Conservation (phyloP, 2,797 vertebrate species). For the Odontamblyopus lacepedii region DNA sequence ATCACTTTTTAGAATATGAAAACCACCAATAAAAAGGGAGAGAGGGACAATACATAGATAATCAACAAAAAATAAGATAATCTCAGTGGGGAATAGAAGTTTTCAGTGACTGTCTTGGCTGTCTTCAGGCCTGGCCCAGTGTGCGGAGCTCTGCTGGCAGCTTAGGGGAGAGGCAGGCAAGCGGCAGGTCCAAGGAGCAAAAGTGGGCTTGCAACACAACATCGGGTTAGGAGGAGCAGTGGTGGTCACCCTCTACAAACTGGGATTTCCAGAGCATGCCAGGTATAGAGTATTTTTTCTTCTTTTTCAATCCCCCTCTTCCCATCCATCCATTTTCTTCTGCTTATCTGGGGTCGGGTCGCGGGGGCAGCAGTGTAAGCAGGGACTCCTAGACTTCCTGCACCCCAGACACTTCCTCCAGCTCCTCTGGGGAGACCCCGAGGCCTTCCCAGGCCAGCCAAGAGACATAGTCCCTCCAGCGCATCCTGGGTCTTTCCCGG, state of each 20-base stretch:
- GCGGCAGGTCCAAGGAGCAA: constrained; percentile 89
- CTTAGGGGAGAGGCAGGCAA: constrained; percentile 87
- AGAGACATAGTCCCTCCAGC: too few species aligned
- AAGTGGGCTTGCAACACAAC: constrained; percentile 94
- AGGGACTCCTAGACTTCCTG: too few species aligned
- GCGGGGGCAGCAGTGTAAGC: too few species aligned
- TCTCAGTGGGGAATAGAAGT: background rate
- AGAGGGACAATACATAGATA: too few species aligned
- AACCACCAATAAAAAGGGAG: background rate
- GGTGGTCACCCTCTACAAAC: constrained; percentile 87
- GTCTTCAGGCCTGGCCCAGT: constrained; percentile 92
- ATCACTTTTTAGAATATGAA: too few species aligned
- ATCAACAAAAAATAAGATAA: too few species aligned
- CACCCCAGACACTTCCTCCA: too few species aligned
- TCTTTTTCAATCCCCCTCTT: background rate
- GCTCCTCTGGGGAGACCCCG: too few species aligned
- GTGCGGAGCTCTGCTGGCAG: constrained; percentile 97
- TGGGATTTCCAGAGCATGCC: constrained; percentile 85
- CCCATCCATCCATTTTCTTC: too few species aligned
- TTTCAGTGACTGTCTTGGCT: constrained; percentile 3
- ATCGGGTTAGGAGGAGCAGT: constrained; percentile 91
- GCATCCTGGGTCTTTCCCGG: too few species aligned
- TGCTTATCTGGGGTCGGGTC: too few species aligned
- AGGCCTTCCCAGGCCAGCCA: too few species aligned
- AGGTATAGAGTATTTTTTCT: constrained; percentile 40